Evolutionary conservation across 2,113 vertebrate genomes (phyloP).

Genomic region (Pao palembangensis): DNA sequence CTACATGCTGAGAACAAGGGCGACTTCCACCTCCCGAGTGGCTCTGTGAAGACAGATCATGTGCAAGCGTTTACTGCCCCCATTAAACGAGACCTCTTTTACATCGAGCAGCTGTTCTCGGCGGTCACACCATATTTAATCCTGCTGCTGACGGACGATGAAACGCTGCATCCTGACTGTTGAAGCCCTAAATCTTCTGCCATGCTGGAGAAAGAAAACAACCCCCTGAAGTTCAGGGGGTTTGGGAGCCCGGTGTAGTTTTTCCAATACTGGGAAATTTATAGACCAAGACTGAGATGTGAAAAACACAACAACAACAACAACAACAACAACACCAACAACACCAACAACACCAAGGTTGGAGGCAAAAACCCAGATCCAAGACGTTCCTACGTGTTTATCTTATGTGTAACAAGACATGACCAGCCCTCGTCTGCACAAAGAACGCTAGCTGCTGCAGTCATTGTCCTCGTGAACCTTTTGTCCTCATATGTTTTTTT

Average conservation of each 20-base stretch:
- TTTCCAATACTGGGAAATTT: not conserved
- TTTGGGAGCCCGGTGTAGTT: not conserved
- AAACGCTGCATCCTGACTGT: constrained; percentile 28
- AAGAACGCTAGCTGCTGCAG: no score
- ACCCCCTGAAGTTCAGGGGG: not conserved
- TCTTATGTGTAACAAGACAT: no score
- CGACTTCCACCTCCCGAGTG: constrained; percentile 27
- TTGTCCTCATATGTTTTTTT: not conserved
- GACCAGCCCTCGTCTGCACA: no score
- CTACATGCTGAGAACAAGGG: constrained; percentile 45
- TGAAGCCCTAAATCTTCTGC: constrained; percentile 31
- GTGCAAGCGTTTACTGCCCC: constrained; percentile 27
- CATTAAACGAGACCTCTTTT: constrained; percentile 32
- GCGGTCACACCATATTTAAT: constrained; percentile 39
- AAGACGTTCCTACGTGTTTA: not conserved
- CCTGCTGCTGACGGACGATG: constrained; percentile 25
- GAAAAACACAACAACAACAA: not conserved
- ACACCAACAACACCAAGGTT: not conserved
- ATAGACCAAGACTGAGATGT: not conserved
- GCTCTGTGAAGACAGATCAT: constrained; percentile 27
- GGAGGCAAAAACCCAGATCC: not conserved
- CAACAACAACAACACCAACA: no score
- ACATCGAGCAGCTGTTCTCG: constrained; percentile 47
- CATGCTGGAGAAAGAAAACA: constrained; percentile 1
- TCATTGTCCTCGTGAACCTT: not conserved